phyloP scores from a whole-genome alignment of 1,140 invertebrate genomes.

The Stegodyphus dumicola region DNA sequence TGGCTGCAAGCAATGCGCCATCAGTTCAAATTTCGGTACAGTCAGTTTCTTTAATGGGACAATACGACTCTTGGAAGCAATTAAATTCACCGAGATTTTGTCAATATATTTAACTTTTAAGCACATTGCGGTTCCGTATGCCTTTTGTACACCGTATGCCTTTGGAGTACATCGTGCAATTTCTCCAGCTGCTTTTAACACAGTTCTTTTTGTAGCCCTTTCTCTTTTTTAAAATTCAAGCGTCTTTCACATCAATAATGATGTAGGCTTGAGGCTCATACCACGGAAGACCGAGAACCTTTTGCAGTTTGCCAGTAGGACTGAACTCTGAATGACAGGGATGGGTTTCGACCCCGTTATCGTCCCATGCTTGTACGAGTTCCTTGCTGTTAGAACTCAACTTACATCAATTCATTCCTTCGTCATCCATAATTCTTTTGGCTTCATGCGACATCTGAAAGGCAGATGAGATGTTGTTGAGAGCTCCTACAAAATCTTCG shows the following conservation, averaged over 20 bases:
- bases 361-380: not conserved
- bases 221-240: not conserved
- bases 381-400: not conserved
- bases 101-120: not conserved
- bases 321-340: not conserved
- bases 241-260: not conserved
- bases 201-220: not conserved
- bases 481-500: not conserved
- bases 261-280: not conserved
- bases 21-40: slow-evolving; percentile 62
- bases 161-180: not conserved
- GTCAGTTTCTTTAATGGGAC: slow-evolving; percentile 66
- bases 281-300: not conserved
- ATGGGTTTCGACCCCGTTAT: not conserved
- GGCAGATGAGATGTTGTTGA: not conserved
- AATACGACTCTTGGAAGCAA: slow-evolving; percentile 66
- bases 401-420: slow-evolving; percentile 3
- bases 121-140: slow-evolving; percentile 57
- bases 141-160: slow-evolving; percentile 33
- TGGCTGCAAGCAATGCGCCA: slow-evolving; percentile 64
- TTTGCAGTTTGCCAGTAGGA: not conserved
- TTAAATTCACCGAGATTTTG: slow-evolving; percentile 49
- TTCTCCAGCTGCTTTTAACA: not conserved
- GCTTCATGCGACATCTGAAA: not conserved
- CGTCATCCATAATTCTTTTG: slow-evolving; percentile 1